phyloP scores from a whole-genome alignment of 2,113 vertebrate genomes.

The Lasiurus borealis region DNA sequence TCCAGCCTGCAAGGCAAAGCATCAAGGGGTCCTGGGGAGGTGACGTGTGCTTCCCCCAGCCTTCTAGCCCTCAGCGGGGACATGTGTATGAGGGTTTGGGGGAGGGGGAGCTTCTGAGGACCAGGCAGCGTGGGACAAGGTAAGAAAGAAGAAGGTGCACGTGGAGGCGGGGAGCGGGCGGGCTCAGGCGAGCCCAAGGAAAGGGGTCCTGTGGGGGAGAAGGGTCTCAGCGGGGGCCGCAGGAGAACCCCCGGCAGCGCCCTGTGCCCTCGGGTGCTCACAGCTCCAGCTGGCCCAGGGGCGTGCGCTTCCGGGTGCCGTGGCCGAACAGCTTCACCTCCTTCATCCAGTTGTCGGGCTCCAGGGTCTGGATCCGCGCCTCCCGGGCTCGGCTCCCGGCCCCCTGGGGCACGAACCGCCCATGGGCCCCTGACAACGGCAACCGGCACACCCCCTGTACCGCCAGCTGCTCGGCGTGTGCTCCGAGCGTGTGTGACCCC shows the following conservation, averaged over 20 bases:
- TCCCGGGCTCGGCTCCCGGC: constrained; percentile 87
- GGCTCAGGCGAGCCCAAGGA: no score
- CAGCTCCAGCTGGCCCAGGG: constrained; percentile 88
- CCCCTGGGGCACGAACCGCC: constrained; percentile 88
- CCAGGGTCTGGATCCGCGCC: constrained; percentile 94
- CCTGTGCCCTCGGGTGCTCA: constrained; percentile 84
- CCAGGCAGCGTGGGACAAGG: not conserved
- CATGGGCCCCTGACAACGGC: constrained; percentile 91
- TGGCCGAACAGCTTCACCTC: constrained; percentile 92
- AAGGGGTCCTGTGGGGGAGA: no score
- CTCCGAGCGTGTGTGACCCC: no score
- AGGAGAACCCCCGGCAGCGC: not conserved
- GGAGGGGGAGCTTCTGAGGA: not conserved
- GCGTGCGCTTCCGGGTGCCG: constrained; percentile 89
- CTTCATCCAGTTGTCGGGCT: constrained; percentile 93
- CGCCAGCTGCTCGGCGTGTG: not conserved
- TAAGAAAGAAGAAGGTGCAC: not conserved
- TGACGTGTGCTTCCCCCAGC: not conserved
- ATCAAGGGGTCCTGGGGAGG: not conserved
- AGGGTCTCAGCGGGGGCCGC: no score
- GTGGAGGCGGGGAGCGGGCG: no score
- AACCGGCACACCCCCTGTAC: not conserved
- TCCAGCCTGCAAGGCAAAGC: constrained; percentile 88
- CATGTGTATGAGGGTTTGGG: rapidly evolving
- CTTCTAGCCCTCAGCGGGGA: not conserved